These are phyloP conservation scores for Hephaestus fuliginosus DNA, from an alignment of 2,797 vertebrate species.

Conservation along the genomic window DNA sequence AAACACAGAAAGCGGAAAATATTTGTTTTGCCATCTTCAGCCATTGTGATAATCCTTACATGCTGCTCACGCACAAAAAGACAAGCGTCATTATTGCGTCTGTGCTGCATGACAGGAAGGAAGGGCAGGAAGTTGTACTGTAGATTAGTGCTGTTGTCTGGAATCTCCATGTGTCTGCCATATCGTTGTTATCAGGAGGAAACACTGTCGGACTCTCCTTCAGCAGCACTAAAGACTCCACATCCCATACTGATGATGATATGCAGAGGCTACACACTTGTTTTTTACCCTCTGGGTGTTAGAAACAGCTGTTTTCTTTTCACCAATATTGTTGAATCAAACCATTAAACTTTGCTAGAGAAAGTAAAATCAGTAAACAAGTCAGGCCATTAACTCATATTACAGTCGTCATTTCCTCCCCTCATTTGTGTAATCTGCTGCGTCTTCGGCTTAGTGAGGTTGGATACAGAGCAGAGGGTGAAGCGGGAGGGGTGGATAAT, in stretches of 20 bases:
- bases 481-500: conserved; percentile 49
- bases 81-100: conserved; percentile 6
- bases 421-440: conserved; percentile 24
- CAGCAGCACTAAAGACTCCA: not conserved
- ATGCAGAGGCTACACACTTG: not conserved
- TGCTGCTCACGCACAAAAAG: not conserved
- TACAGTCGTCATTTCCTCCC: conserved; percentile 56
- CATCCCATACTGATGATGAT: not conserved
- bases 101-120: not conserved
- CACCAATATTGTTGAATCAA: not conserved
- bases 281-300: not conserved
- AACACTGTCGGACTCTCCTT: conserved; percentile 33
- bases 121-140: conserved; percentile 50
- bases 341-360: not conserved
- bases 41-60: conserved; percentile 28
- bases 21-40: conserved; percentile 45
- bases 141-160: conserved; percentile 41
- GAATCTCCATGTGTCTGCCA: conserved; percentile 8
- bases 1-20: conserved; percentile 4
- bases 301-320: not conserved
- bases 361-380: conserved; percentile 4
- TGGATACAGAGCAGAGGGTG: conserved; percentile 16
- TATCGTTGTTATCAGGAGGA: conserved; percentile 58
- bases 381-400: not conserved
- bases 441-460: conserved; percentile 66